Base-by-base conservation (phyloP, 2,888 invertebrate species). In the Sinhomidia bicolor region DNA sequence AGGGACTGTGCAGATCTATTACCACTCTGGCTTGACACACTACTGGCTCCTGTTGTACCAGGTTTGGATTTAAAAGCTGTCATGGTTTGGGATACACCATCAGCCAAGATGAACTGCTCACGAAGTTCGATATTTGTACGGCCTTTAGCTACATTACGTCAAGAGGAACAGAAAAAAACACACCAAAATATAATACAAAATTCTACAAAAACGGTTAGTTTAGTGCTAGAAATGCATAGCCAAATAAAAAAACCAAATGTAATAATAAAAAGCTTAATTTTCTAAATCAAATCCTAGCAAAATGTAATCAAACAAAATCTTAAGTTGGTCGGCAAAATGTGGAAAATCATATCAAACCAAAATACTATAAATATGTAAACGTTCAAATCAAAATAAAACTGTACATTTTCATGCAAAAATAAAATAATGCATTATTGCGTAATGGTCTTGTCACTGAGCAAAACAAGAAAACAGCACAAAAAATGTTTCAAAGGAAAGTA, bases 51-150 rank as follows among this genome's bases (percentile, higher is more conserved):
- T 94, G 97, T 96, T 94, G 96, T 96, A 94, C 97, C 96, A 94
- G 97, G 96, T 95, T 98, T 98, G 94, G 99, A 96, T 95, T 97
- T 97, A 96, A 99, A 99, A 93, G 98, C 98, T 93, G 98, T 97
- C 99, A 99, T 99, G 94, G 98, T 97, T 95, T 99, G 90, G 32
- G 88, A 90, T 9, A 90, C 89, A 94, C 99, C 99, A 94, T 98
- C 97, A 93, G 99, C 99, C 95, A 99, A 95, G 94, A 99, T 98
- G 95, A 99, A 99, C 95, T 99, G 98, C 95, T 99, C 99, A 94
- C 99, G 96, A 94, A 99, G 96, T 95, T 99, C 99, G 95, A 99
- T 97, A 96, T 99, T 99, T 95, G 99, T 99, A 95, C 99, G 97
- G 95, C 99, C 99, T 96, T 99, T 99, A 95, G 99, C 99, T 99